These are phyloP conservation scores for Oceanodroma leucorhoa DNA, from an alignment of 2,797 vertebrate genomes.

Conservation along the genomic window DNA sequence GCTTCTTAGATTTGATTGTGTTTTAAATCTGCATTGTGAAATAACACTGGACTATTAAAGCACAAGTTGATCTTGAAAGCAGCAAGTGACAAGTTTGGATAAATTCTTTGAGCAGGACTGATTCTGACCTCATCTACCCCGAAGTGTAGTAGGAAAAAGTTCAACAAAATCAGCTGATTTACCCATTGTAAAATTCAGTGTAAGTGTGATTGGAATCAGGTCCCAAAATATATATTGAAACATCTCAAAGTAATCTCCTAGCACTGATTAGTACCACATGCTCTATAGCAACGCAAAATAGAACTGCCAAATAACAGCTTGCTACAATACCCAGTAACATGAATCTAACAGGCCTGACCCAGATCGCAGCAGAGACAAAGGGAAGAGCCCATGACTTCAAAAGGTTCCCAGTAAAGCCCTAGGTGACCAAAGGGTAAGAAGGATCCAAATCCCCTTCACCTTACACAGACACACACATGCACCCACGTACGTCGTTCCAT, in stretches of 20 bases:
- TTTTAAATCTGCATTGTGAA: not conserved
- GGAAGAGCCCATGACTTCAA: slow-evolving; percentile 28
- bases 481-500: not conserved
- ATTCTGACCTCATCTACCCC: slow-evolving; percentile 15
- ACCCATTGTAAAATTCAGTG: slow-evolving; percentile 66
- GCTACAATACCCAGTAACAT: slow-evolving; percentile 23
- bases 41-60: not conserved
- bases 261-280: slow-evolving; percentile 64
- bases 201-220: slow-evolving; percentile 28
- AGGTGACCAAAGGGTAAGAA: slow-evolving; percentile 29
- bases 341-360: slow-evolving; percentile 13
- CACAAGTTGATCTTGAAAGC: not conserved
- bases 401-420: not conserved
- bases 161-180: slow-evolving; percentile 26
- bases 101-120: not conserved
- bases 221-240: slow-evolving; percentile 32
- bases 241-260: slow-evolving; percentile 60
- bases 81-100: not conserved
- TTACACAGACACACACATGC: not conserved
- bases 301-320: slow-evolving; percentile 48
- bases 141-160: not conserved
- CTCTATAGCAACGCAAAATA: slow-evolving; percentile 24
- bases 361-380: not conserved
- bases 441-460: not conserved
- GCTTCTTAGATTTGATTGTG: not conserved